phyloP scores from a whole-genome alignment of 1,140 invertebrate species.

The Danaus plexippus region DNA sequence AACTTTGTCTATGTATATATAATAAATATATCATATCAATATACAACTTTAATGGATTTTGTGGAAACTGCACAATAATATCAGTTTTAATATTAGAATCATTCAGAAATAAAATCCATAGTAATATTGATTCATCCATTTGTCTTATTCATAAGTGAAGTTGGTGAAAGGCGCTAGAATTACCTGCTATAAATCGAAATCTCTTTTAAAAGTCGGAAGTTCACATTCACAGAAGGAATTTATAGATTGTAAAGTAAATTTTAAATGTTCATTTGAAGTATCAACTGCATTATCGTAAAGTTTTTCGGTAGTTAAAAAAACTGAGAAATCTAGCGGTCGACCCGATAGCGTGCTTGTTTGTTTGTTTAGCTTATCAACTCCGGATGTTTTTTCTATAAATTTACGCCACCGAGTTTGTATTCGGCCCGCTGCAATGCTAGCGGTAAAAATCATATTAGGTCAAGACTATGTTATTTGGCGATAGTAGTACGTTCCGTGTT shows the following conservation, averaged over 20 bases:
- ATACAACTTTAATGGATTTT: constrained; percentile 6
- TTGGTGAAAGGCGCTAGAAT: too few species aligned
- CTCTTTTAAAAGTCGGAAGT: neutral
- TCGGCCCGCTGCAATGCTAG: constrained; percentile 47
- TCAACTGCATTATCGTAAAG: constrained; percentile 8
- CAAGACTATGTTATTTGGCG: constrained; percentile 39
- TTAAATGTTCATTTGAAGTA: too few species aligned
- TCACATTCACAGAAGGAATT: too few species aligned
- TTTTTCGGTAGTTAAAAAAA: constrained; percentile 30
- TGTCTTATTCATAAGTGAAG: too few species aligned
- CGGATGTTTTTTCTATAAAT: constrained; percentile 70
- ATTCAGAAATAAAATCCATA: too few species aligned
- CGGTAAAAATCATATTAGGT: constrained; percentile 58
- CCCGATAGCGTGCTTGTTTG: constrained; percentile 66
- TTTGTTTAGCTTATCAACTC: constrained; percentile 69
- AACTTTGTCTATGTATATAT: too few species aligned
- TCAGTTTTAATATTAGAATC: too few species aligned
- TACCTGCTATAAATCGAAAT: neutral
- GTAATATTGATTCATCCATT: too few species aligned
- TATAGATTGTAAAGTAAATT: too few species aligned
- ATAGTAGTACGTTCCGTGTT: too few species aligned
- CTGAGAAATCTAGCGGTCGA: constrained; percentile 60
- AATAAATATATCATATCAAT: too few species aligned
- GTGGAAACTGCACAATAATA: constrained; percentile 15
- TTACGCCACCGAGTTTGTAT: constrained; percentile 62